Base-by-base conservation (phyloP, 2,113 vertebrate genomes). In the Riparia riparia region DNA sequence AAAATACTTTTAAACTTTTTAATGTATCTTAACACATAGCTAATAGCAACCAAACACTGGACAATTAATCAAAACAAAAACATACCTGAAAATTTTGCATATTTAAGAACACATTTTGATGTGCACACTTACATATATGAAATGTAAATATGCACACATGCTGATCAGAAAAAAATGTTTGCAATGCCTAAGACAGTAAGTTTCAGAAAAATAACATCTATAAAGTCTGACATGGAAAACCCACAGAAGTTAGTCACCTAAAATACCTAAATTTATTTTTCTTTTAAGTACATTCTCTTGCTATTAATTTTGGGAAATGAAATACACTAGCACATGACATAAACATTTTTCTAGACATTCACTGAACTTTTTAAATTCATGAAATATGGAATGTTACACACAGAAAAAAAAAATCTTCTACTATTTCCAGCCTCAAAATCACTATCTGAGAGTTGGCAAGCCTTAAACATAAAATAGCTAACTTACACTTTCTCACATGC, bases 301-400 rank as follows among this genome's bases (percentile, higher is more conserved):
- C 44, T 96, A 93, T 61, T 88, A 68, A 95, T 96, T 96, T 86
- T 72, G 76, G 63, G 82, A 92, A 96, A 87, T 81, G 1, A 93
- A 92, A 94, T 78, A 77, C 26, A 95, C 66, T 49, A 93, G 76
- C 31, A 82, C 57, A 84, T 3, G 1, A 42, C 77, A 94, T 17
- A 96, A 96, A 57, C 57, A 44, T 90, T 86, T 86, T 89, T 80
- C 79, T 39, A 95, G 44, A 47, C 31, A 82, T 93, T 82, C 50
- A 45, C 28, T 31, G 56, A 97, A 95, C 70, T 95, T 95, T 80
- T 70, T 45, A 4, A 94, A 87, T 78, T 82, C 7, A 82, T 87
- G 53, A 81, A 97, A 96, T 87, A 89, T 14, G 44, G 19, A 84
- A 88, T 10, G 8, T 72, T 71, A 39, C n/a, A 90, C 16, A 66